Percentiles rank a stretch among this genome's conserved stretches.
These are phyloP conservation scores for Ageneiosus marmoratus DNA, from an alignment of 2,113 vertebrate species.

Conservation along the genomic window DNA sequence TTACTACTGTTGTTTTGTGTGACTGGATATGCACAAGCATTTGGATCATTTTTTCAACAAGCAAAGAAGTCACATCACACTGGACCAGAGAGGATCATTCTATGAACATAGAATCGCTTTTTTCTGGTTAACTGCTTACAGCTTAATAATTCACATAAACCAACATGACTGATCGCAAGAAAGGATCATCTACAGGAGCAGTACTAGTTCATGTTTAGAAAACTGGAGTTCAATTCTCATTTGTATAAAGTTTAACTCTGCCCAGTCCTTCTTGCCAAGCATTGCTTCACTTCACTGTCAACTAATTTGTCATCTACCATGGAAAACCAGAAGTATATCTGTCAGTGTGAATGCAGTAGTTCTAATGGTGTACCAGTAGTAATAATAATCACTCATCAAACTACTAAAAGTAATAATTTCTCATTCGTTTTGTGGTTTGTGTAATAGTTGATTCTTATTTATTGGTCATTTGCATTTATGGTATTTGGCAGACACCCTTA, in stretches of 20 bases:
- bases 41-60: background rate
- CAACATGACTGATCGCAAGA: background rate
- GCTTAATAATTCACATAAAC: background rate
- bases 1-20: background rate
- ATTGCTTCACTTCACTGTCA: background rate
- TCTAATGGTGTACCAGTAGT: too few species aligned
- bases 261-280: background rate
- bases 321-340: background rate
- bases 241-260: conserved; percentile 7
- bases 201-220: background rate
- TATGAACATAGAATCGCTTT: background rate
- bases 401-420: background rate
- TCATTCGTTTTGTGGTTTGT: background rate
- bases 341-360: background rate
- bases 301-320: background rate
- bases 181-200: background rate
- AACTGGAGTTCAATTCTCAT: background rate
- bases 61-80: background rate
- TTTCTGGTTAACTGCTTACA: background rate
- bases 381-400: too few species aligned
- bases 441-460: background rate
- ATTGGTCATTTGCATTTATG: too few species aligned
- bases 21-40: background rate
- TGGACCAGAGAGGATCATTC: background rate
- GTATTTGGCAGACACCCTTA: too few species aligned